Base-by-base conservation (phyloP, 2,797 vertebrate species). In the Cephalopachus bancanus region DNA sequence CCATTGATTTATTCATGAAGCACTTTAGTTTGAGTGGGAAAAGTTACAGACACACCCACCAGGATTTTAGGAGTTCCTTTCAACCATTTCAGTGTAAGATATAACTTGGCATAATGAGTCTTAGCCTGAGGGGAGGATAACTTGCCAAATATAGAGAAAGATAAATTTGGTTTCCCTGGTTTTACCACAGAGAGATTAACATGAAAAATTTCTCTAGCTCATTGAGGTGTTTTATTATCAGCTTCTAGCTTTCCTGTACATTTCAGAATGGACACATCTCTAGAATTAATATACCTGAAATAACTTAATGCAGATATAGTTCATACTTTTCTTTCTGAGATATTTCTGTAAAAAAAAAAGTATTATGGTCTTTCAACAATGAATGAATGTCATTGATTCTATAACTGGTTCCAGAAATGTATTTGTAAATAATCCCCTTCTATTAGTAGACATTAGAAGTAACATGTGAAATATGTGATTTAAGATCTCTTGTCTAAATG, bases 1-100 rank as follows among this genome's bases (percentile, higher is more conserved):
- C 69, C 79, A 75, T 26, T 93, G 72, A 91, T 94, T 93, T 80
- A 96, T 91, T 91, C 93, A 96, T 44, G 65, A 92, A 94, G 30
- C 5, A 44, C 71, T 94, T 91, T 37, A 57, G 30, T 91, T 71
- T 89, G 37, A 93, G 17, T 51, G n/a, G 93, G 37, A 80, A 69
- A 83, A 90, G 91, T 94, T 94, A 71, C 15, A 89, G 92, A 94
- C 59, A 95, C 14, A 53, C 53, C 80, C 65, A 89, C 37, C 33
- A 84, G 87, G 5, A 89, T 87, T 76, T 96, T 87, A 91, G 53
- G 37, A 69, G 81, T 28, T 83, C 60, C 53, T 80, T 94, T 79
- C 94, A 96, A 20, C 89, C 53, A 75, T 83, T 71, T 81, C 76
- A 85, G n/a, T 62, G 4, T 60, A 74, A 79, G 24, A 88, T 71